These are phyloP conservation scores for Eumaeus atala DNA, from an alignment of 1,140 invertebrate genomes.

Conservation along the genomic window DNA sequence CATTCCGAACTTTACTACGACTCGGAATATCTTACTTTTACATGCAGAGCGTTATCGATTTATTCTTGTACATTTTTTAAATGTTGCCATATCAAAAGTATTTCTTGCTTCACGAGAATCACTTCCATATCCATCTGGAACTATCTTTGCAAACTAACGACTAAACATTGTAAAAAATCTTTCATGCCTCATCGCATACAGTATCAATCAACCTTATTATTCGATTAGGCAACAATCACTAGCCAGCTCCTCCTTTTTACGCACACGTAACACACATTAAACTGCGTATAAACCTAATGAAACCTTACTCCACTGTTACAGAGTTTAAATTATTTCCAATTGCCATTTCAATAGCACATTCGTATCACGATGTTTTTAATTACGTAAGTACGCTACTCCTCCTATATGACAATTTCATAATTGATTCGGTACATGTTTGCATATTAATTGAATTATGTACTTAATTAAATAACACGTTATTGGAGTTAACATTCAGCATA, in stretches of 20 bases:
- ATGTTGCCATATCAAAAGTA: too few relatives aligned
- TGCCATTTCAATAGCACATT: neutral
- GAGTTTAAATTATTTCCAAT: neutral
- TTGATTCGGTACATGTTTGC: slow-evolving; percentile 2
- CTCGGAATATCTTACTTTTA: too few relatives aligned
- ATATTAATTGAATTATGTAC: slow-evolving; percentile 2
- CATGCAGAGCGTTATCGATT: too few relatives aligned
- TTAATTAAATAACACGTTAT: neutral
- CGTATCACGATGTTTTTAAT: neutral
- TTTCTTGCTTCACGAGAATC: too few relatives aligned
- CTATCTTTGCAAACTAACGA: too few relatives aligned
- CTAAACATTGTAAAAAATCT: too few relatives aligned
- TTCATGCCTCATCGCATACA: neutral
- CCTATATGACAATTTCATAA: slow-evolving; percentile 10
- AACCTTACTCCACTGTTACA: neutral
- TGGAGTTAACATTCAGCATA: neutral
- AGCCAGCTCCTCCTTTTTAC: neutral
- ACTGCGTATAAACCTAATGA: neutral
- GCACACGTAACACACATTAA: neutral
- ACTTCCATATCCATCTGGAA: too few relatives aligned
- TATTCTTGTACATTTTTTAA: too few relatives aligned
- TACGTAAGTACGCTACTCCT: slow-evolving; percentile 6
- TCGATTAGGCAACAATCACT: slow-evolving; percentile 3
- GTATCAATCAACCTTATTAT: slow-evolving; percentile 3
- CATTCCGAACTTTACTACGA: too few relatives aligned